Conservation (phyloP, 2,797 vertebrate genomes). For the Columba guinea region DNA sequence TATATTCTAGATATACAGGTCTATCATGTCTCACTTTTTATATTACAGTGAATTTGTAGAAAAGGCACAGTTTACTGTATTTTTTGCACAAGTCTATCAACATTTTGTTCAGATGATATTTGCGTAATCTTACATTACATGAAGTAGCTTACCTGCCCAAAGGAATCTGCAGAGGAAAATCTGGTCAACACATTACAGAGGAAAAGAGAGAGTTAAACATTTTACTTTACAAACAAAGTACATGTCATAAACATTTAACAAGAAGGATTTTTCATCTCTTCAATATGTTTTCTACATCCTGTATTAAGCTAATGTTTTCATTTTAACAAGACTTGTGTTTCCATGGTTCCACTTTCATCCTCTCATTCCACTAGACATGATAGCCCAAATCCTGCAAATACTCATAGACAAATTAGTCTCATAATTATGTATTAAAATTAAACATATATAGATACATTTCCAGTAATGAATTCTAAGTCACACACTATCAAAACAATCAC, state of each 20-base stretch:
- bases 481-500: neutral
- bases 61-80: neutral
- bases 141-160: neutral
- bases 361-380: neutral
- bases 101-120: neutral
- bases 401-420: neutral
- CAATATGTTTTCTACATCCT: neutral
- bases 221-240: neutral
- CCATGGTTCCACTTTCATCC: neutral
- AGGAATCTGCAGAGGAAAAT: neutral
- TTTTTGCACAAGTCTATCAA: neutral
- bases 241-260: neutral
- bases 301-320: neutral
- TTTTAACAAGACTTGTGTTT: neutral
- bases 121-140: slow-evolving; percentile 21
- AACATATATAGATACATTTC: neutral
- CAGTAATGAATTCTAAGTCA: neutral
- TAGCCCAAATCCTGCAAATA: neutral
- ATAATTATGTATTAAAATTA: neutral
- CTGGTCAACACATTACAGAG: neutral
- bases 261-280: neutral
- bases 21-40: neutral
- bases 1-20: neutral
- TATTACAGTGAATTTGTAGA: neutral
- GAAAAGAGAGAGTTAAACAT: neutral